Conservation (phyloP, 2,113 vertebrate genomes). For the Epinephelus lanceolatus region DNA sequence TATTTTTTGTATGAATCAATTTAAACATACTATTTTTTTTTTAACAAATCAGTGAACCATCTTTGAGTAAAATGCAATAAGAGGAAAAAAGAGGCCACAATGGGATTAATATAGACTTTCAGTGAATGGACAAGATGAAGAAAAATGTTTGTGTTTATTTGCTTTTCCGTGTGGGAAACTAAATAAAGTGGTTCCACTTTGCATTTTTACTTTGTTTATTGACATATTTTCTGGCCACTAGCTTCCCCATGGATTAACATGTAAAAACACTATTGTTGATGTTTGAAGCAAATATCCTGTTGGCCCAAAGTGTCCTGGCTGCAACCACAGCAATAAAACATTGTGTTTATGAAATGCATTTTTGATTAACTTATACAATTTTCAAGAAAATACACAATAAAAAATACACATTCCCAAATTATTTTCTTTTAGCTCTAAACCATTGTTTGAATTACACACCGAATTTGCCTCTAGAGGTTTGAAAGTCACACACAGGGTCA, state of each 20-base stretch:
- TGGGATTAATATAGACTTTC: constrained; percentile 6
- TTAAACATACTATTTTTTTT: not conserved
- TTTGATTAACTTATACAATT: not conserved
- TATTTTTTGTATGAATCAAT: not conserved
- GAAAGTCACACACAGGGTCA: not conserved
- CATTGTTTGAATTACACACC: not conserved
- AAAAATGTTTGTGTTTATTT: constrained; percentile 43
- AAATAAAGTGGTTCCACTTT: constrained; percentile 25
- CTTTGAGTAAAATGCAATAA: not conserved
- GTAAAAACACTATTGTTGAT: constrained; percentile 54
- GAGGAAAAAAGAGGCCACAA: constrained; percentile 8
- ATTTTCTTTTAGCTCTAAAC: not conserved
- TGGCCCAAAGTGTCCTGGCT: not conserved
- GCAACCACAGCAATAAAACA: not conserved
- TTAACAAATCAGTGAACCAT: not conserved
- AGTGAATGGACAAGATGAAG: constrained; percentile 9
- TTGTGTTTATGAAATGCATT: not conserved
- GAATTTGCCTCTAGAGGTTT: not conserved
- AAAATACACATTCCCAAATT: not conserved
- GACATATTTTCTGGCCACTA: constrained; percentile 25
- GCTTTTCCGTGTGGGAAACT: constrained; percentile 20
- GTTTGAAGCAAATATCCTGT: constrained; percentile 58
- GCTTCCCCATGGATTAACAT: constrained; percentile 50
- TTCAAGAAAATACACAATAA: not conserved
- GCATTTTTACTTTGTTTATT: constrained; percentile 46